Evolutionary conservation across 2,113 vertebrate species (phyloP), one percentile per base, ranked within the genome.

Genomic region (Cynocephalus volans): DNA sequence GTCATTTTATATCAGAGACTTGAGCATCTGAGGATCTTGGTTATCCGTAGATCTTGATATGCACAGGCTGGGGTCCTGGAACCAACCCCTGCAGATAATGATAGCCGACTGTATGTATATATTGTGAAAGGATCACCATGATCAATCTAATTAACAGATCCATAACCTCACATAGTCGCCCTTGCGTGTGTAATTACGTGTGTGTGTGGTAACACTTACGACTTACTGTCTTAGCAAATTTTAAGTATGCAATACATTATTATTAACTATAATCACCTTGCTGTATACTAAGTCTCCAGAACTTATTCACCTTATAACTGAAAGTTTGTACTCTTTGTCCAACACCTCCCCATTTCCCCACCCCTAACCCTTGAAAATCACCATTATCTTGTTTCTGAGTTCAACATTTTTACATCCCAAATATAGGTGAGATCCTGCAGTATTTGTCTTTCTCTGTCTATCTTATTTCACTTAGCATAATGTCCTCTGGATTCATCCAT

Each of bases 131-230:
- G 21, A 73, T 64, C 6, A 54, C 73, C 18, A 31, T 19, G 36
- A 23, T 36, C 4, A 52, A 88, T 31, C 11, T 24, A 82, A 50
- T 70, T 36, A 62, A 60, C 72, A 52, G 31, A 36, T 1, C 24
- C 11, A 1, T 45, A n/a, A 36, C 26, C 28, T 58, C 56, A 92
- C 23, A 80, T 12, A 21, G 33, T 52, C 65, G 33, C 8, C 15
- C n/a, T 10, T 50, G 1, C 18, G 2, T 6, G 0, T 54, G 2
- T n/a, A 14, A 18, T 60, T 33, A 28, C 33, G 18, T 18, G 41
- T n/a, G 36, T 76, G 18, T 48, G 26, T 70, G 23, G 52, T 26
- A 70, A 62, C 41, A 77, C 13, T 60, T 33, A 60, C 48, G 23
- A 69, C 17, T 21, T 77, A 48, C 18, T 52, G 15, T 56, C 26